Evolutionary conservation across 2,797 vertebrate species (phyloP).

Genomic region (Psittacula echo): DNA sequence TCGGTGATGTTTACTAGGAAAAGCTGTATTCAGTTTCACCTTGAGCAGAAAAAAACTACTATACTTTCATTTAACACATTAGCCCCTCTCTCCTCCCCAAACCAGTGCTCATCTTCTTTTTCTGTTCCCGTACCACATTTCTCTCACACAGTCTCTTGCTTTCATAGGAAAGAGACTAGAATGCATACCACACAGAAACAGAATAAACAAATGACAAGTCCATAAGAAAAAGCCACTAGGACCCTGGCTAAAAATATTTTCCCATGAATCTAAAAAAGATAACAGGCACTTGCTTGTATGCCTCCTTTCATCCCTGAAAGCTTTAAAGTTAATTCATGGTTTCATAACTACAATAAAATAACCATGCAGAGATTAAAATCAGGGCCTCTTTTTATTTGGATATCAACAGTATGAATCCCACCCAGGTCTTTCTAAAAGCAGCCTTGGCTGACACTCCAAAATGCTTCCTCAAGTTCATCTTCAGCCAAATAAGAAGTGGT

Average conservation of each 20-base stretch:
- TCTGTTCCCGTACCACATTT: background rate
- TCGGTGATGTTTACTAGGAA: background rate
- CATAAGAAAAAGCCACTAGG: constrained; percentile 68
- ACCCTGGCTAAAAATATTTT: constrained; percentile 73
- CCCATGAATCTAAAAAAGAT: constrained; percentile 76
- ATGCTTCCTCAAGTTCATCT: constrained; percentile 79
- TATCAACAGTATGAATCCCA: constrained; percentile 81
- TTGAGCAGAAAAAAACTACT: background rate
- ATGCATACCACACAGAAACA: constrained; percentile 74
- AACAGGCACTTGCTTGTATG: constrained; percentile 74
- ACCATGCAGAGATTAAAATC: constrained; percentile 81
- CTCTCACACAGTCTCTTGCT: background rate
- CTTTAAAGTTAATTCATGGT: constrained; percentile 80
- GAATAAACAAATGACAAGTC: constrained; percentile 78
- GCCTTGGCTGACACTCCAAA: constrained; percentile 77
- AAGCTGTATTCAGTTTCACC: background rate
- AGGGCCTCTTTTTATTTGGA: constrained; percentile 77
- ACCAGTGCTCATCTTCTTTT: background rate
- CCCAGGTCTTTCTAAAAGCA: constrained; percentile 82
- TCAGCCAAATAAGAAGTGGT: constrained; percentile 79
- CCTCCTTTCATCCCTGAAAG: constrained; percentile 78
- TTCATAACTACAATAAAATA: constrained; percentile 80
- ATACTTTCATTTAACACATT: background rate
- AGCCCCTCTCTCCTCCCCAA: background rate
- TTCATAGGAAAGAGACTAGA: constrained; percentile 73